Conservation (phyloP, 2,113 vertebrate species). For the Amphiprion ocellaris region DNA sequence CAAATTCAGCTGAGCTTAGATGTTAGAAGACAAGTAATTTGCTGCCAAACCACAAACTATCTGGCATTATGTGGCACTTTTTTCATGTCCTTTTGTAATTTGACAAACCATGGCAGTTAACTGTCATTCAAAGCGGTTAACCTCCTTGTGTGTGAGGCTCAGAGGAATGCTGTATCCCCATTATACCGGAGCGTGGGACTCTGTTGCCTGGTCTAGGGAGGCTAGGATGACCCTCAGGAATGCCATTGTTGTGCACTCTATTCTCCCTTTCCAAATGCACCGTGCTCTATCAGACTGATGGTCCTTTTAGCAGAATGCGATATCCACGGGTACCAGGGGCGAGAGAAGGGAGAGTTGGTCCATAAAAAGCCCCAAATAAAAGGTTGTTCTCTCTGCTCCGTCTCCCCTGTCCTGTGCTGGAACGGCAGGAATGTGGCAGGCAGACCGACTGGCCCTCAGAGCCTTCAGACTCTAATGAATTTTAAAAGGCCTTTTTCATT, state of each 20-base stretch:
- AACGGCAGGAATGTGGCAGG: conserved; percentile 93
- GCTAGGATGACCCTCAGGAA: conserved; percentile 85
- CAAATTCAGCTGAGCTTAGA: background rate
- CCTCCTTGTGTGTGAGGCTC: conserved; percentile 54
- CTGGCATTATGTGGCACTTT: background rate
- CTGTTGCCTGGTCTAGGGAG: conserved; percentile 72
- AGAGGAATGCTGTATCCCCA: conserved; percentile 70
- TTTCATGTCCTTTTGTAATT: conserved; percentile 15
- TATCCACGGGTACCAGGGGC: conserved; percentile 84
- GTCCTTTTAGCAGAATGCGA: conserved; percentile 93
- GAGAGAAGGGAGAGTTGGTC: conserved; percentile 83
- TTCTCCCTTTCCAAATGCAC: conserved; percentile 83
- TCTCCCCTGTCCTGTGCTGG: conserved; percentile 90
- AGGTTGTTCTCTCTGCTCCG: conserved; percentile 85
- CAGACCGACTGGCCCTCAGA: conserved; percentile 86
- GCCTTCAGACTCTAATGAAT: conserved; percentile 90
- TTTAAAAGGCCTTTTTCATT: conserved; percentile 93
- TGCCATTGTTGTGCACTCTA: conserved; percentile 85
- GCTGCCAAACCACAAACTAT: background rate
- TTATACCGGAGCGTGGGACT: conserved; percentile 81
- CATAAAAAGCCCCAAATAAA: conserved; percentile 87
- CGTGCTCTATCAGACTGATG: conserved; percentile 86
- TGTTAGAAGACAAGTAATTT: background rate
- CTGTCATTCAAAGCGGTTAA: conserved; percentile 55
- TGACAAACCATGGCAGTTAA: conserved; percentile 39